Evolutionary conservation across 2,797 vertebrate genomes (phyloP), one percentile per base, ranked within the genome.

Genomic region (Avahi laniger): DNA sequence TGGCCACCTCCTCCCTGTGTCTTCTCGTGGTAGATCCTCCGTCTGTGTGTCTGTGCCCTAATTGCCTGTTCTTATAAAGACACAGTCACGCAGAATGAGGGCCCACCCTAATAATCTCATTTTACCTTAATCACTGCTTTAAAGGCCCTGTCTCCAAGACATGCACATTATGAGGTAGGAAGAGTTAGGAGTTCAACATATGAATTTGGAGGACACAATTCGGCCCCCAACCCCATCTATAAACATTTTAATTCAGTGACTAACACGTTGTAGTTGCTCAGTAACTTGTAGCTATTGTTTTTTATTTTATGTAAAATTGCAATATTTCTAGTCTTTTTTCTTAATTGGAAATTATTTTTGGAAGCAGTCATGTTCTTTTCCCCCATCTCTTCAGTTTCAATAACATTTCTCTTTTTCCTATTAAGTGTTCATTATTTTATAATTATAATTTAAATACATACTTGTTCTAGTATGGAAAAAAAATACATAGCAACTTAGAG

Each of bases 371-470:
- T 94, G 90, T 54, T 59, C 79, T 33, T 97, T 41, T 33, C 38
- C 43, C 70, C 41, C 48, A 70, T 63, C 48, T 61, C 17, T 93
- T 96, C 59, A 28, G 4, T 18, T 91, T 35, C 41, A 93, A 93
- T 52, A 97, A 89, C 0, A 3, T 48, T 92, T 97, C 84, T 80
- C 46, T n/a, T n/a, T 86, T 97, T 91, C 80, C 41, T 73, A 43
- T 78, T 65, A 93, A 94, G 75, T 95, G 50, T 97, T 97, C 9
- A 76, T 94, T 93, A 79, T 95, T 97, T 94, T 94, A 94, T 93
- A 89, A 96, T 97, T 87, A 79, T 93, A 81, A 79, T 95, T 96
- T 87, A 57, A 90, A 65, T 59, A 93, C 4, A 30, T 48, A 81
- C 18, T 54, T 84, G 11, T 82, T 30, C 38, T 97, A 76, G 57